A percentile compares a stretch with the other conserved stretches of the same genome.
These are phyloP conservation scores for Formica aserva DNA, from an alignment of 2,888 invertebrate species.

Conservation along the genomic window DNA sequence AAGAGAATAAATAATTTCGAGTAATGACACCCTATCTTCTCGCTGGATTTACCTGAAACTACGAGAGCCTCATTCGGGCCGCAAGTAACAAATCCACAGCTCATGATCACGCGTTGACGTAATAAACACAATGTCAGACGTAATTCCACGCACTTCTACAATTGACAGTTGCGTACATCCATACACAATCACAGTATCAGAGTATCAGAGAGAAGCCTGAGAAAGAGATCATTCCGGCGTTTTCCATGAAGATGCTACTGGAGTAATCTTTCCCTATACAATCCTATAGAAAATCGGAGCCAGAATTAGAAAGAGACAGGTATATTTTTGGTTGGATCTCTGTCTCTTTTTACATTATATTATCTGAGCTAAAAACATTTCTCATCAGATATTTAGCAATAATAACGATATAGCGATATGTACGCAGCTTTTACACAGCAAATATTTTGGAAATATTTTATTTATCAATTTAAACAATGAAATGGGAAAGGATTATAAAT, in stretches of 20 bases:
- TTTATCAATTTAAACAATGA: too few relatives aligned
- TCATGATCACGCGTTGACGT: constrained; percentile 86
- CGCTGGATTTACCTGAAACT: constrained; percentile 91
- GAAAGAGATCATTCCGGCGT: not conserved
- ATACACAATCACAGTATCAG: not conserved
- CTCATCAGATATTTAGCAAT: too few relatives aligned
- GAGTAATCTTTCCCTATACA: too few relatives aligned
- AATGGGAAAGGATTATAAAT: too few relatives aligned
- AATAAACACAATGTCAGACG: constrained; percentile 47
- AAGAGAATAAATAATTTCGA: not conserved
- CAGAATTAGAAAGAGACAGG: too few relatives aligned
- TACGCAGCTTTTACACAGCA: too few relatives aligned
- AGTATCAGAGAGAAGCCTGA: not conserved
- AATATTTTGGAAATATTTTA: too few relatives aligned
- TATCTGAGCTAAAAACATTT: too few relatives aligned
- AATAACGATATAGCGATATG: too few relatives aligned
- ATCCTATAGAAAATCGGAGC: too few relatives aligned
- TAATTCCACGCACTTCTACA: constrained; percentile 42
- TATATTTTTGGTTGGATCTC: too few relatives aligned
- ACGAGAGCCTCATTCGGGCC: constrained; percentile 98
- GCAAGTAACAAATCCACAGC: constrained; percentile 97
- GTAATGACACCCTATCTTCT: not conserved
- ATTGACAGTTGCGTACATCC: not conserved
- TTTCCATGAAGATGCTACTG: not conserved
- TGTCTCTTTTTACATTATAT: too few relatives aligned